Evolutionary conservation across 2,797 vertebrate species (phyloP), one percentile per base, ranked within the genome.

Genomic region (Mormyrops attenuatus): DNA sequence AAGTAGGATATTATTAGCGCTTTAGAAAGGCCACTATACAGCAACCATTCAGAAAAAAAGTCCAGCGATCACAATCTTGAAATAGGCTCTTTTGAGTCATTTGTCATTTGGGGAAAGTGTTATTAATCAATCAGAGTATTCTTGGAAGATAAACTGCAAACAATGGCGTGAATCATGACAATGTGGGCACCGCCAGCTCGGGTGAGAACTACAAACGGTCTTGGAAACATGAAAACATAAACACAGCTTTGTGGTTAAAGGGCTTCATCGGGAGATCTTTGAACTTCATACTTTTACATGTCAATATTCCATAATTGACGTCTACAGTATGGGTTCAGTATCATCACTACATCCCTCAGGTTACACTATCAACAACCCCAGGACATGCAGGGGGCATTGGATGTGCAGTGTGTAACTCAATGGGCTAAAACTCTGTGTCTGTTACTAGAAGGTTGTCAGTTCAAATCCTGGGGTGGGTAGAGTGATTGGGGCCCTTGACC

Each of bases 41-140:
- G 82, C 26, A 57, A 82, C 77, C 69, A 85, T 50, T 52, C 80
- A 86, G 30, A 53, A 52, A 53, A 52, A 82, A 86, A n/a, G 63
- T 82, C 60, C 63, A 86, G 17, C 20, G 82, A 86, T 66, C 22
- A 52, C 17, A 34, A 15, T 89, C 82, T 89, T 89, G 60, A 89
- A 89, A 86, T 89, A 86, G 82, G 55, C 82, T 49, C 89, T 7
- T 11, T 47, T 89, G 57, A 89, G 47, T 89, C 47, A 89, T 69
- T 69, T 86, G 84, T 86, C 44, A 69, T 89, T 89, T 85, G 49
- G 47, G 15, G 41, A 44, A 86, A 87, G 50, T 87, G 85, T 63
- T 89, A 86, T 86, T 85, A 60, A 89, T 89, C 82, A 86, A 89
- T 63, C 88, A 85, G 9, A 13, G 57, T 26, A 63, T 63, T 60